These are phyloP conservation scores for Gastrophysa polygoni DNA, from an alignment of 2,888 invertebrate genomes.

Conservation along the genomic window DNA sequence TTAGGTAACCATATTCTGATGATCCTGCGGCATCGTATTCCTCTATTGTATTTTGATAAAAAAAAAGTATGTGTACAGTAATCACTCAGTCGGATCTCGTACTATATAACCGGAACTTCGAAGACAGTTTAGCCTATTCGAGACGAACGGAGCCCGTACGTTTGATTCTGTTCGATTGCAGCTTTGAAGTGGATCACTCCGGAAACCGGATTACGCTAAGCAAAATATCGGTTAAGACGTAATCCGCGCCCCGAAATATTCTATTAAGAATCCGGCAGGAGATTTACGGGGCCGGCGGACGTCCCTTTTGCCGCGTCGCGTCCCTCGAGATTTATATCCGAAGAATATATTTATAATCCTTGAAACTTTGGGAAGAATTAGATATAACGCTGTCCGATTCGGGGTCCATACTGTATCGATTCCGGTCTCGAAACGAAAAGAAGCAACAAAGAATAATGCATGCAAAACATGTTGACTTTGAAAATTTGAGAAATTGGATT, in stretches of 20 bases:
- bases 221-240: conserved; percentile 48
- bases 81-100: no score
- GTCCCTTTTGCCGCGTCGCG: conserved; percentile 37
- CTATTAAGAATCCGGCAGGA: conserved; percentile 38
- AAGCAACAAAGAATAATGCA: background rate
- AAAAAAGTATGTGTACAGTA: no score
- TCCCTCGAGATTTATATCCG: conserved; percentile 52
- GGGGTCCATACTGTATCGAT: conserved; percentile 8
- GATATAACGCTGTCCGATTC: conserved; percentile 48
- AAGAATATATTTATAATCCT: conserved; percentile 55
- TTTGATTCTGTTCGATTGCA: conserved; percentile 55
- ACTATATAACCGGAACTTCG: no score
- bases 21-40: no score
- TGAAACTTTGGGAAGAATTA: conserved; percentile 50
- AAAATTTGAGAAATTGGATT: no score
- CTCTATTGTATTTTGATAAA: no score
- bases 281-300: conserved; percentile 35
- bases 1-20: no score
- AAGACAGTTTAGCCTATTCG: no score
- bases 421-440: background rate
- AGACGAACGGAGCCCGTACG: conserved; percentile 36
- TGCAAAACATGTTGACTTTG: no score
- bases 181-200: conserved; percentile 52
- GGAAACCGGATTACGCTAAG: conserved; percentile 51
- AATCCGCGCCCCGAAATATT: conserved; percentile 36